Percentiles rank a stretch among this genome's conserved stretches.
These are phyloP conservation scores for Gallinago media DNA, from an alignment of 2,113 vertebrate genomes.

Conservation along the genomic window DNA sequence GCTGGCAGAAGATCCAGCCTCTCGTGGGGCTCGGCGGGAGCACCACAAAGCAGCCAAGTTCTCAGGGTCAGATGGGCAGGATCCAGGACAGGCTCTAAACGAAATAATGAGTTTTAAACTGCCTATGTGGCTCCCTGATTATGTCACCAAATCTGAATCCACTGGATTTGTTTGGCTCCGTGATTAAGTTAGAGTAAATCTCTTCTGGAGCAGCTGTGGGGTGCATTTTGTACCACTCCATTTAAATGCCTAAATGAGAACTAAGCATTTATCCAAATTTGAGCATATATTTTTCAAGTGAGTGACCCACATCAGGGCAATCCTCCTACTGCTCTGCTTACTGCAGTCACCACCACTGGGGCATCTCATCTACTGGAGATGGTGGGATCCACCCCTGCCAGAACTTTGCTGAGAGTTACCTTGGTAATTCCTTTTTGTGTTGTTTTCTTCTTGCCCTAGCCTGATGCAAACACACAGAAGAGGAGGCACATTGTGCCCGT, in stretches of 20 bases:
- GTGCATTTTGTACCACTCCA: background rate
- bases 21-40: accelerated
- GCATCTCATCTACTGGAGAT: background rate
- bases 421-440: background rate
- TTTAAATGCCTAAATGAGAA: background rate
- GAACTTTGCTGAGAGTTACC: background rate
- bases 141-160: background rate
- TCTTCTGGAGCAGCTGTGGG: background rate
- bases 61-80: background rate
- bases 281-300: background rate
- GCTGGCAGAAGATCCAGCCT: background rate
- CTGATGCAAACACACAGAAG: background rate
- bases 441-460: background rate
- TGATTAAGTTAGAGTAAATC: background rate
- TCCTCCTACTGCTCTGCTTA: background rate
- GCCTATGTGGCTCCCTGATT: background rate
- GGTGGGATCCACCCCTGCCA: background rate
- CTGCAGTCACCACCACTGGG: background rate
- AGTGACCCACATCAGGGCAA: background rate
- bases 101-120: background rate
- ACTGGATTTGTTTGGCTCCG: background rate
- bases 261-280: background rate
- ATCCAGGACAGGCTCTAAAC: background rate
- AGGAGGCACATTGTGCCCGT: background rate
- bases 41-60: background rate